phyloP scores from a whole-genome alignment of 2,797 vertebrate species.

The Mionectes olivaceus region DNA sequence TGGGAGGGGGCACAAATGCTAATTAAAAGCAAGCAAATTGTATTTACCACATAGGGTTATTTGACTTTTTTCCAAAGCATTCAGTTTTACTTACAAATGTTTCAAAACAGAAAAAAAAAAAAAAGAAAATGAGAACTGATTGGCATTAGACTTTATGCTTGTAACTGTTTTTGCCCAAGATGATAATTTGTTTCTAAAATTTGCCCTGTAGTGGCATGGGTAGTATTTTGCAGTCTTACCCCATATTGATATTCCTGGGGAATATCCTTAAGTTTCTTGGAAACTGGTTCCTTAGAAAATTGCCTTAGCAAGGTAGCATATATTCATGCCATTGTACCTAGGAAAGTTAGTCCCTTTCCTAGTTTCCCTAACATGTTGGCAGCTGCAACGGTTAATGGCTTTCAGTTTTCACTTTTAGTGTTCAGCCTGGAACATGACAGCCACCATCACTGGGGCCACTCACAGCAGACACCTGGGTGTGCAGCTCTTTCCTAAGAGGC shows the following conservation, averaged over 20 bases:
- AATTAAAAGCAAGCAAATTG: neutral
- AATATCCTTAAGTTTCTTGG: neutral
- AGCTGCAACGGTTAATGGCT: conserved; percentile 14
- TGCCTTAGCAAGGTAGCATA: neutral
- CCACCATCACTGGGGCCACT: neutral
- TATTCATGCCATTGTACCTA: neutral
- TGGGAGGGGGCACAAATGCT: neutral
- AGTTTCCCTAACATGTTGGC: neutral
- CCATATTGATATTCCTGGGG: neutral
- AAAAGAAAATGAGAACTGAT: neutral
- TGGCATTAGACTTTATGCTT: neutral
- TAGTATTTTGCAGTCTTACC: neutral
- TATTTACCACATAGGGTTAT: neutral
- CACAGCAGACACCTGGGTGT: accelerated
- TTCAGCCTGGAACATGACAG: neutral
- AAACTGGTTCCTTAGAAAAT: neutral
- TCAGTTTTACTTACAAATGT: neutral
- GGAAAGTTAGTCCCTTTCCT: neutral
- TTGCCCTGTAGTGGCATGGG: neutral
- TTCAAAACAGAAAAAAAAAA: neutral
- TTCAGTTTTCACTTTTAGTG: conserved; percentile 43
- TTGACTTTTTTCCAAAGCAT: neutral
- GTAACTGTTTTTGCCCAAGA: neutral
- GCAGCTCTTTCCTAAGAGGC: neutral
- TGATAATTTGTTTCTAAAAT: neutral